Conservation (phyloP, 2,113 vertebrate genomes). For the Pogonocichla stellata region DNA sequence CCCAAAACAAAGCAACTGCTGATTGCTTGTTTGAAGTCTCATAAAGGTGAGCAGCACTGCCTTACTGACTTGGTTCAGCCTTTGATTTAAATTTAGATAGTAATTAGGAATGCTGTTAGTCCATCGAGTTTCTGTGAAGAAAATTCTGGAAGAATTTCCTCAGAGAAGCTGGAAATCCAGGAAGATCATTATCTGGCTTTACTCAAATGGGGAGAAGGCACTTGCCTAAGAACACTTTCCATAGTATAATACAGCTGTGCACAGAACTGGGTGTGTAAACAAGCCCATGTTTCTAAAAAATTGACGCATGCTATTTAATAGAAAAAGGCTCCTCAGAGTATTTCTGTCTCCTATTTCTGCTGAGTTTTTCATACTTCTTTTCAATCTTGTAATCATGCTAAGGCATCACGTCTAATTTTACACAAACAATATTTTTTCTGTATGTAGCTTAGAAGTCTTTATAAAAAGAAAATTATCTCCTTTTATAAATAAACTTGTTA, state of each 20-base stretch:
- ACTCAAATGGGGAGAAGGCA: background rate
- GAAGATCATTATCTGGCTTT: background rate
- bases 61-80: background rate
- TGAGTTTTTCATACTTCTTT: background rate
- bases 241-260: background rate
- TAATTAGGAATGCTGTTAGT: background rate
- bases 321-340: background rate
- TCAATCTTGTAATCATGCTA: background rate
- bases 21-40: background rate
- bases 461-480: fast-evolving
- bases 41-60: background rate
- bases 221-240: background rate
- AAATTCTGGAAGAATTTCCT: background rate
- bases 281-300: background rate
- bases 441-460: background rate
- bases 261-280: background rate
- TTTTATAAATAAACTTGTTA: fast-evolving
- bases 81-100: background rate
- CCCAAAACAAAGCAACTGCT: background rate
- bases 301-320: background rate
- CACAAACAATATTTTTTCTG: background rate
- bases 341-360: background rate
- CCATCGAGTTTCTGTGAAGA: background rate
- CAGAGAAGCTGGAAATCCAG: background rate
- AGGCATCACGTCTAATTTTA: background rate